Evolutionary conservation across 2,113 vertebrate genomes (phyloP).

Genomic region (Callorhinus ursinus): DNA sequence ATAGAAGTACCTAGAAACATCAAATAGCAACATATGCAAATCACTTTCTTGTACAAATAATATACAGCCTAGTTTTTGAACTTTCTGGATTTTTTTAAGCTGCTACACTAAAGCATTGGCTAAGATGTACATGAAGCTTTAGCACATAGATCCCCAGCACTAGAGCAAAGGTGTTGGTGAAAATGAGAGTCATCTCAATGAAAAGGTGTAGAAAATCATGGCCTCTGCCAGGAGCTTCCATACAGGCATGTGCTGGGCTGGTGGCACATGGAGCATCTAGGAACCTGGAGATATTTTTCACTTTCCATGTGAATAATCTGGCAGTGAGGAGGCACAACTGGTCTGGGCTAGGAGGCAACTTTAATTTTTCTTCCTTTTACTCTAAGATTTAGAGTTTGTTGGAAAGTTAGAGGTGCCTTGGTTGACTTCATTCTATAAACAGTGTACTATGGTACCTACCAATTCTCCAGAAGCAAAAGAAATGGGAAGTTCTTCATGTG

Average conservation of each 20-base stretch:
- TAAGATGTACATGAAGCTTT: not conserved
- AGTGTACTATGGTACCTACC: not conserved
- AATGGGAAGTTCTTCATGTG: not conserved
- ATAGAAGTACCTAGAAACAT: not conserved
- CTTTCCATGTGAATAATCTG: not conserved
- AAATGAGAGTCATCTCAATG: not conserved
- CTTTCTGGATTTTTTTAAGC: not conserved
- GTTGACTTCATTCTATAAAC: not conserved
- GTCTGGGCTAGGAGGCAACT: not conserved
- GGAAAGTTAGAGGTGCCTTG: not conserved
- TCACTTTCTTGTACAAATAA: not conserved
- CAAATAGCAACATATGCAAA: not conserved
- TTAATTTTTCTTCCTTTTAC: not conserved
- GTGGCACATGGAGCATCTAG: not conserved
- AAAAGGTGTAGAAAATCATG: not conserved
- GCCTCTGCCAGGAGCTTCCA: not conserved
- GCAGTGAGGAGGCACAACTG: not conserved
- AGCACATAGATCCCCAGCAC: too few species aligned
- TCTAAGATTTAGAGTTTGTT: not conserved
- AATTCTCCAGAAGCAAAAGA: not conserved
- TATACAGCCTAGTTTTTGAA: not conserved
- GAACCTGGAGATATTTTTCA: not conserved
- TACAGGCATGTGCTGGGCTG: not conserved
- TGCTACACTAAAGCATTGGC: not conserved
- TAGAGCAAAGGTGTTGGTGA: not conserved